Percentiles rank a stretch among this genome's conserved stretches.
Conservation (phyloP, 2,113 vertebrate species). For the Columbina picui region DNA sequence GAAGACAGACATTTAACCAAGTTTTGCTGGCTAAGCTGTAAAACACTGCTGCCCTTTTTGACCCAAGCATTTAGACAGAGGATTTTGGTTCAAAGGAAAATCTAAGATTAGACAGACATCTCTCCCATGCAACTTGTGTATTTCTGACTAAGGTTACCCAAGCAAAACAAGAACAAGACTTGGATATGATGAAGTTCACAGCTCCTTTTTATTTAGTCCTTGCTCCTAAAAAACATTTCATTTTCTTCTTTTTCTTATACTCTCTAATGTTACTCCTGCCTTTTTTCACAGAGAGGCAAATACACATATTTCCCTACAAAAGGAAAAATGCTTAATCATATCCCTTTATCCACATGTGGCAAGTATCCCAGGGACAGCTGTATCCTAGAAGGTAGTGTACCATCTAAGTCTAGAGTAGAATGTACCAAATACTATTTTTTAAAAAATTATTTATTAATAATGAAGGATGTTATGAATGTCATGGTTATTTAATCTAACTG, state of each 20-base stretch:
- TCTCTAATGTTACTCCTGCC: not conserved
- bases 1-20: not conserved
- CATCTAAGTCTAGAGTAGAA: not conserved
- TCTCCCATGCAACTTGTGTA: not conserved
- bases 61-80: not conserved
- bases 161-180: not conserved
- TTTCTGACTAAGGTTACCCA: not conserved
- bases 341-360: not conserved
- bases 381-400: not conserved
- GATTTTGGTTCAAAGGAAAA: constrained; percentile 13
- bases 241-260: not conserved
- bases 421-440: not conserved
- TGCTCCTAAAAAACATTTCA: not conserved
- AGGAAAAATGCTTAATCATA: not conserved
- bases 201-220: not conserved
- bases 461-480: not conserved
- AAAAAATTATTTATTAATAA: not conserved
- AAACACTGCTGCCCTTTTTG: not conserved
- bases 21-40: not conserved
- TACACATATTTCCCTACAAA: not conserved
- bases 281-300: not conserved
- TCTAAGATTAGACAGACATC: not conserved
- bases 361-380: not conserved
- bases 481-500: not conserved
- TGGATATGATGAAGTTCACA: not conserved